These are phyloP conservation scores for Ictalurus furcatus DNA, from an alignment of 2,113 vertebrate genomes.

Conservation along the genomic window DNA sequence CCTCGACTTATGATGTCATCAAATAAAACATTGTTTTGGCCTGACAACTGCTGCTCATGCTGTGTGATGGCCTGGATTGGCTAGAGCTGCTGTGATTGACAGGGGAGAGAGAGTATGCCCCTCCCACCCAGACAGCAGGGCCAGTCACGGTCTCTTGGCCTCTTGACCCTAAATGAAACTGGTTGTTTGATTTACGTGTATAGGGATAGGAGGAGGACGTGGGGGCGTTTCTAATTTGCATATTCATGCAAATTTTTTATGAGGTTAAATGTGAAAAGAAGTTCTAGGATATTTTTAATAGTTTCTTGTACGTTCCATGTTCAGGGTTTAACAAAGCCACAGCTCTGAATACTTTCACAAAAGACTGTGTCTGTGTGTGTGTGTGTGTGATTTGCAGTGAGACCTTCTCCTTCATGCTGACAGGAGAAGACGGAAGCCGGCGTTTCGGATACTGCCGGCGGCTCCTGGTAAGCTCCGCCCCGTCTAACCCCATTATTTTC, in stretches of 20 bases:
- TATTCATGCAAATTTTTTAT: neutral
- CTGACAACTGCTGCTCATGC: neutral
- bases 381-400: constrained; percentile 75
- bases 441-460: constrained; percentile 97
- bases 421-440: constrained; percentile 95
- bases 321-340: neutral
- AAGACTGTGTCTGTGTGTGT: constrained; percentile 11
- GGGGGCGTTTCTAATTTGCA: neutral
- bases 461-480: constrained; percentile 84
- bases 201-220: neutral
- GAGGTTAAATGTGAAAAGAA: neutral
- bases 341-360: neutral
- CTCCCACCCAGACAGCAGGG: neutral
- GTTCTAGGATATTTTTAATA: neutral
- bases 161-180: no score
- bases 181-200: neutral
- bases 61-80: neutral
- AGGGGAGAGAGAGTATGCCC: neutral
- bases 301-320: neutral
- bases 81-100: neutral
- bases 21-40: neutral
- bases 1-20: neutral
- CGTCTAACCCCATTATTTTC: constrained; percentile 48
- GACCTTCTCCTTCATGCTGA: constrained; percentile 99
- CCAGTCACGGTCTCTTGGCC: neutral